Conservation (phyloP, 2,113 vertebrate species). For the Phasianus colchicus region DNA sequence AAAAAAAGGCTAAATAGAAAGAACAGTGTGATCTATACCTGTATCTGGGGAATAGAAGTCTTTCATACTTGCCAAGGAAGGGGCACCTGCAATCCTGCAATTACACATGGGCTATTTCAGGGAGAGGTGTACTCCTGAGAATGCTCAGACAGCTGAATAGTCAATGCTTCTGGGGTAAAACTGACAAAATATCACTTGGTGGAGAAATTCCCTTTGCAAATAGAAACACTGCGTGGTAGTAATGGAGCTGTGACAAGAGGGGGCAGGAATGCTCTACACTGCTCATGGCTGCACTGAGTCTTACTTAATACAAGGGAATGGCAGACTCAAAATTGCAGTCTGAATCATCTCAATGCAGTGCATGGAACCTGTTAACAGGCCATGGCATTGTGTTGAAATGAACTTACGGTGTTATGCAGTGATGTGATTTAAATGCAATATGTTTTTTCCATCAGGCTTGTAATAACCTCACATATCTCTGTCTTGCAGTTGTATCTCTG, state of each 20-base stretch:
- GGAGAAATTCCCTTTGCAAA: not conserved
- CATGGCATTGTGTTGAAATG: not conserved
- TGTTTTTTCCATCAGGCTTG: not conserved
- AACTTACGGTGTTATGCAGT: not conserved
- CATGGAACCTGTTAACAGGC: too few species aligned
- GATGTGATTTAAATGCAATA: not conserved
- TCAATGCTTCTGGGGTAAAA: not conserved
- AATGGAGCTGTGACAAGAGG: constrained; percentile 18
- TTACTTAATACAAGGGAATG: not conserved
- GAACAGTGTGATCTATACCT: rapidly evolving
- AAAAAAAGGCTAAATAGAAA: not conserved
- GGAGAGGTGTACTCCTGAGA: not conserved
- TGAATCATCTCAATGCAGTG: not conserved
- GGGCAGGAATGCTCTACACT: constrained; percentile 13
- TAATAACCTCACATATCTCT: not conserved
- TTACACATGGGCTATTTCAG: not conserved
- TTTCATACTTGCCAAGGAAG: not conserved
- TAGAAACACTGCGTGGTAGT: not conserved
- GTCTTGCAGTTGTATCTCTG: not conserved
- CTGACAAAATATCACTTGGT: not conserved
- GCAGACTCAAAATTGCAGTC: not conserved
- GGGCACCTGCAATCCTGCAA: not conserved
- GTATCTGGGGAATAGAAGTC: not conserved
- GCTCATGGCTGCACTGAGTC: not conserved
- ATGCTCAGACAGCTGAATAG: not conserved